Evolutionary conservation across 2,797 vertebrate species (phyloP).

Genomic region (Squalus acanthias): DNA sequence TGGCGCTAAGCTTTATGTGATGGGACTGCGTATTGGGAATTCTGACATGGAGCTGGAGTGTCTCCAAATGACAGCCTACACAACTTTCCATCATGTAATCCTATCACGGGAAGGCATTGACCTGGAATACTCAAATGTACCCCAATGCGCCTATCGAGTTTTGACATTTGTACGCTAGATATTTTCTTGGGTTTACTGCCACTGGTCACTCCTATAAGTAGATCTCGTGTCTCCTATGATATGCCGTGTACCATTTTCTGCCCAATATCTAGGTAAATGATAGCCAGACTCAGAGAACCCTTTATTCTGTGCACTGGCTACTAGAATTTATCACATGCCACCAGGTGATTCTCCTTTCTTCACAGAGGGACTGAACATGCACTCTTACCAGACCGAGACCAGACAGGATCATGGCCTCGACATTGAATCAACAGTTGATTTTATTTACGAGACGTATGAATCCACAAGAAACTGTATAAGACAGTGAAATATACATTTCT

Average conservation of each 20-base stretch:
- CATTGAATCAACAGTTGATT: neutral
- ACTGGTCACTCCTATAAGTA: neutral
- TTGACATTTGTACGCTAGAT: neutral
- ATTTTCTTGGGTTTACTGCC: neutral
- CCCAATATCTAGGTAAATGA: neutral
- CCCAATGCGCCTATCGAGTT: neutral
- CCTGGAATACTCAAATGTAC: neutral
- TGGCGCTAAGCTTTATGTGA: neutral
- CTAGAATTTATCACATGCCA: neutral
- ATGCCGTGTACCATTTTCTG: neutral
- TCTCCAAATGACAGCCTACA: neutral
- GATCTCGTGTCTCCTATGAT: neutral
- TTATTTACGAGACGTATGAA: neutral
- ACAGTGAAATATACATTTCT: neutral
- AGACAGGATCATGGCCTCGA: neutral
- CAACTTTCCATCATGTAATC: neutral
- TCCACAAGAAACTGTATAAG: neutral
- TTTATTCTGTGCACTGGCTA: no score
- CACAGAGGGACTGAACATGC: neutral
- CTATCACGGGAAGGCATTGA: neutral
- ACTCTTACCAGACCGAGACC: neutral
- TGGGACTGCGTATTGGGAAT: neutral
- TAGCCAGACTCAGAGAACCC: no score
- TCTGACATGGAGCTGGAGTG: neutral
- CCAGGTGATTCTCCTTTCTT: neutral